Conservation (phyloP, 2,888 invertebrate genomes). For the Patella pellucida region DNA sequence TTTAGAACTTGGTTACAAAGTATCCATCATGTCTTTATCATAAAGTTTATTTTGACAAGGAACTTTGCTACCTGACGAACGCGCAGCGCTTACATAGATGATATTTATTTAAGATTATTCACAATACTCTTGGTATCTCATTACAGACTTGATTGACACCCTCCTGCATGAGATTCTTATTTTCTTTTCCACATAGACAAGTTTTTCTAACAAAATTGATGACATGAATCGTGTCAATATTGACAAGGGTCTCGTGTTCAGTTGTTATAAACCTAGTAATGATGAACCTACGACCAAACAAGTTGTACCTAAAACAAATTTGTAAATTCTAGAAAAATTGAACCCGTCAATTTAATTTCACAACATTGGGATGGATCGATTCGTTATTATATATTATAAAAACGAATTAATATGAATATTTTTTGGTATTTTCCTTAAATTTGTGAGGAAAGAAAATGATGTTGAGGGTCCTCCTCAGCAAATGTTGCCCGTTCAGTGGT, state of each 20-base stretch:
- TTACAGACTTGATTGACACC: not conserved
- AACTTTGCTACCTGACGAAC: constrained; percentile 7
- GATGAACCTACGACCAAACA: no score
- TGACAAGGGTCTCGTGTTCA: not conserved
- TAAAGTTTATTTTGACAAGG: constrained; percentile 2
- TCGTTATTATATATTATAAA: no score
- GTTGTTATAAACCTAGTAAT: no score
- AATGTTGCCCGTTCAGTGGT: no score
- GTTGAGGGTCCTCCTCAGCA: no score
- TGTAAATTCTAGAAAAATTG: no score
- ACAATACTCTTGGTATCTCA: not conserved
- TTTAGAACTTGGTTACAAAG: constrained; percentile 10
- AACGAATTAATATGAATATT: no score
- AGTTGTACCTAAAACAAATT: no score
- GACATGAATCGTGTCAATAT: not conserved
- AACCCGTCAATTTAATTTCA: no score
- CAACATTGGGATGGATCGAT: no score
- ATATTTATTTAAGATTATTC: constrained; percentile 8
- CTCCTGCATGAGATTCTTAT: constrained; percentile 5
- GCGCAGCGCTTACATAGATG: not conserved
- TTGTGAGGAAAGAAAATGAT: no score
- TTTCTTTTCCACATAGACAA: constrained; percentile 4
- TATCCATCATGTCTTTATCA: not conserved
- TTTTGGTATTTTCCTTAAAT: no score
- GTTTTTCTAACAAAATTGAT: constrained; percentile 7